Base-by-base conservation (phyloP, 2,888 invertebrate species). In the Gortyna flavago region DNA sequence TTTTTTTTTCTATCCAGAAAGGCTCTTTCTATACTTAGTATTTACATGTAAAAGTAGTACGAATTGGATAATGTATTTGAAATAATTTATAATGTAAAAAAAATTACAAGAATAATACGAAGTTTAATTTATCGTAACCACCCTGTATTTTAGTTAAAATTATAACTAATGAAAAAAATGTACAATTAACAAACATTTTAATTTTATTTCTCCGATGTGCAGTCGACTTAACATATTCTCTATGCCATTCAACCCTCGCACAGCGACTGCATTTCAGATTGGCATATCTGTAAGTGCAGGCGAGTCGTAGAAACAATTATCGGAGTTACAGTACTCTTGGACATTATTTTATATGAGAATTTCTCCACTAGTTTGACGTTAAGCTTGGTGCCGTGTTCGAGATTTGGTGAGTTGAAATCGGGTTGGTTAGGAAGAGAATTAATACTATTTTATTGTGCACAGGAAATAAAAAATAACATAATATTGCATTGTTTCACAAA, bases 241-340 rank as follows among this genome's bases (percentile, higher is more conserved):
- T 75, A 35, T 64, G 54, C 66, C 48, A 41, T 59, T 75, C 8
- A 64, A 64, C 59, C 38, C 44, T 67, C 38, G 16, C 51, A 54
- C 16, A 16, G 48, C 25, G 54, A 51, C 57, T 71, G 59, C 70
- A 76, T 77, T 84, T 79, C 4, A 62, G 67, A 74, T 72, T 85
- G 75, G 82, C 85, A 67, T 91, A 91, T 91, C 92, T 90, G 80
- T 70, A 77, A 73, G 76, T 80, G 86, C 92, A 91, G 87, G 89
- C 89, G 85, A 85, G 83, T 88, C 89, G 89, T 90, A 85, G 87
- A 87, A 89, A 91, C 90, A 90, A 91, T 91, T 90, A 92, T 87
- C 54, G 57, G 35, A 83, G 74, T 74, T 71, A 75, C 59, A 62
- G 72, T 75, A 77, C 74, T 79, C 77, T 74, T 74, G 86, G 75